Conservation (phyloP, 1,140 invertebrate species). For the Sinonovacula constricta region DNA sequence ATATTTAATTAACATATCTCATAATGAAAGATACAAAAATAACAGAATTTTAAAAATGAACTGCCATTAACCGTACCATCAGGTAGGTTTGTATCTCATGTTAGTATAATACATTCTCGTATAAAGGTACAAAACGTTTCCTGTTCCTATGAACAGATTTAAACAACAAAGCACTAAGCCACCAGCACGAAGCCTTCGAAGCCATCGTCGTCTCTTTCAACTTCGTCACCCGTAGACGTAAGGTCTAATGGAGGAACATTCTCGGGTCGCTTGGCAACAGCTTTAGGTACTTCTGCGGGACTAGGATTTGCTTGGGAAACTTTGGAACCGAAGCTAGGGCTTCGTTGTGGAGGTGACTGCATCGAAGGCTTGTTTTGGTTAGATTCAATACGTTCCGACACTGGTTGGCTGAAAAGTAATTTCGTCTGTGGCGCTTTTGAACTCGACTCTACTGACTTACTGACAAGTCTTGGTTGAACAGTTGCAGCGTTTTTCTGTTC, state of each 20-base stretch:
- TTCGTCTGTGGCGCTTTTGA: background rate
- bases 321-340: background rate
- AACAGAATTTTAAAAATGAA: too few relatives aligned
- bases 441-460: too few relatives aligned
- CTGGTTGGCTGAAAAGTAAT: background rate
- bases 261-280: slow-evolving; percentile 12
- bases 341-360: background rate
- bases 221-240: slow-evolving; percentile 1
- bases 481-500: too few relatives aligned
- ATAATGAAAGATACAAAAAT: too few relatives aligned
- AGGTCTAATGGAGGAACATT: slow-evolving; percentile 41
- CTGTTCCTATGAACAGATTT: too few relatives aligned
- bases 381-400: background rate
- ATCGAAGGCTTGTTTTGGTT: background rate
- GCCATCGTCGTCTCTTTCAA: slow-evolving; percentile 12
- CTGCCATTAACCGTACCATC: too few relatives aligned
- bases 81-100: too few relatives aligned
- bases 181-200: slow-evolving; percentile 31
- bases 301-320: background rate
- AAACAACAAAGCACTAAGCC: too few relatives aligned
- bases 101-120: too few relatives aligned
- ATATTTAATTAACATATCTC: too few relatives aligned
- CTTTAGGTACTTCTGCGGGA: background rate
- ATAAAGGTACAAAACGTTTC: too few relatives aligned
- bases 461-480: too few relatives aligned